Conservation (phyloP, 1,140 invertebrate species). For the Atta texana region DNA sequence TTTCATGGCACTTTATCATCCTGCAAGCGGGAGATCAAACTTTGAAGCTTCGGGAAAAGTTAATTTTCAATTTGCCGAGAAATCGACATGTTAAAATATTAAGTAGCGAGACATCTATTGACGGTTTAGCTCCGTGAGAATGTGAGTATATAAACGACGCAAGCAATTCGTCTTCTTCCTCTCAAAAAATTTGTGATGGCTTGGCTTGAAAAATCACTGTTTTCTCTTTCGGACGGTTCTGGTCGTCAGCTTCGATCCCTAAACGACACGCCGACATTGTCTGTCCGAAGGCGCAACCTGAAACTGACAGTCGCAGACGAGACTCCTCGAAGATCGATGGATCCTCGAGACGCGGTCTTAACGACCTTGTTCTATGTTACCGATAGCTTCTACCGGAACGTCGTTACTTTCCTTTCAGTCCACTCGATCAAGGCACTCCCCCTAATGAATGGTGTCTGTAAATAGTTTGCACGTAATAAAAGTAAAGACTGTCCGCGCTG, state of each 20-base stretch:
- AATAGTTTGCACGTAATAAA: slow-evolving; percentile 63
- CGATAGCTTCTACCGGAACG: slow-evolving; percentile 53
- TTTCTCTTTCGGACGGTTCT: background rate
- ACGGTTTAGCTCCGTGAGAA: background rate
- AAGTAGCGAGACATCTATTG: background rate
- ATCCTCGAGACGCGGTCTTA: slow-evolving; percentile 54
- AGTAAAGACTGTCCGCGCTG: slow-evolving; percentile 36
- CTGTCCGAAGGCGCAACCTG: slow-evolving; percentile 52
- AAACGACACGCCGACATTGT: slow-evolving; percentile 40
- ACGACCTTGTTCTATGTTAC: slow-evolving; percentile 61
- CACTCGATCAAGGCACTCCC: slow-evolving; percentile 62
- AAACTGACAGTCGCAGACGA: slow-evolving; percentile 57
- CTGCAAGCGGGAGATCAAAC: background rate
- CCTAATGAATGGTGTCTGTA: slow-evolving; percentile 57
- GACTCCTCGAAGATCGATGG: slow-evolving; percentile 54
- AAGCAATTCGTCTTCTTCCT: slow-evolving; percentile 1
- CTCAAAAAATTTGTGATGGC: background rate
- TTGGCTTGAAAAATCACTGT: slow-evolving; percentile 24
- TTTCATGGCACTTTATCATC: background rate
- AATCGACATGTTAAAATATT: slow-evolving; percentile 8
- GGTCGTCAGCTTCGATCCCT: background rate
- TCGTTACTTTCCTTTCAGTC: slow-evolving; percentile 63
- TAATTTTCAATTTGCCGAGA: slow-evolving; percentile 26
- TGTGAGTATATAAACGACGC: background rate
- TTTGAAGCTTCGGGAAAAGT: background rate